A percentile compares a stretch with the other conserved stretches of the same genome.
Conservation (phyloP, 2,113 vertebrate species). For the Nothoprocta pentlandii region DNA sequence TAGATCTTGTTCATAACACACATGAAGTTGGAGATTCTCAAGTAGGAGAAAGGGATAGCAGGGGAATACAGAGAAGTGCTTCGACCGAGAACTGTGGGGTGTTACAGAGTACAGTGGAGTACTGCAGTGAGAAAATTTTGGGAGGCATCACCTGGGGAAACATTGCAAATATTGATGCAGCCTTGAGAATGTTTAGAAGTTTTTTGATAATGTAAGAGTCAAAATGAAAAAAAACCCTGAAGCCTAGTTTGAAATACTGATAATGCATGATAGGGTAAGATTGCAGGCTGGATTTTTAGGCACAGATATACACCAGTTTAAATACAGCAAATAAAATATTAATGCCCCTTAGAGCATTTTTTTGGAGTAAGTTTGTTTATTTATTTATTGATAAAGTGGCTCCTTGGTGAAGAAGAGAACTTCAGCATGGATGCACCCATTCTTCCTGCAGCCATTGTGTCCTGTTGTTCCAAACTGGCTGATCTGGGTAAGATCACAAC, state of each 20-base stretch:
- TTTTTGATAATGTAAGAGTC: neutral
- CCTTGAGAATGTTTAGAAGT: neutral
- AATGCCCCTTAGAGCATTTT: neutral
- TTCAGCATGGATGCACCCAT: neutral
- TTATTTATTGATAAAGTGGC: neutral
- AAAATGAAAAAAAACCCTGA: neutral
- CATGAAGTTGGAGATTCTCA: neutral
- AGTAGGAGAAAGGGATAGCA: neutral
- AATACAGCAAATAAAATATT: neutral
- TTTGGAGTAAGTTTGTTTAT: neutral
- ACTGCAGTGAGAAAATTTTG: neutral
- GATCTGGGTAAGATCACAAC: neutral
- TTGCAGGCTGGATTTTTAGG: neutral
- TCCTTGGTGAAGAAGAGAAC: neutral
- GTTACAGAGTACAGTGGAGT: neutral
- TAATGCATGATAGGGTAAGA: neutral
- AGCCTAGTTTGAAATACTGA: neutral
- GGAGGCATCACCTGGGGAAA: neutral
- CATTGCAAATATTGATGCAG: neutral
- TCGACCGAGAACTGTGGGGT: neutral
- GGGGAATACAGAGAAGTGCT: neutral
- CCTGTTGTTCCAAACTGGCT: neutral
- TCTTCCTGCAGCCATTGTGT: neutral
- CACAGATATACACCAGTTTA: neutral
- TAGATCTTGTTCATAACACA: neutral